phyloP scores from a whole-genome alignment of 1,140 invertebrate genomes.

The Venturia canescens region DNA sequence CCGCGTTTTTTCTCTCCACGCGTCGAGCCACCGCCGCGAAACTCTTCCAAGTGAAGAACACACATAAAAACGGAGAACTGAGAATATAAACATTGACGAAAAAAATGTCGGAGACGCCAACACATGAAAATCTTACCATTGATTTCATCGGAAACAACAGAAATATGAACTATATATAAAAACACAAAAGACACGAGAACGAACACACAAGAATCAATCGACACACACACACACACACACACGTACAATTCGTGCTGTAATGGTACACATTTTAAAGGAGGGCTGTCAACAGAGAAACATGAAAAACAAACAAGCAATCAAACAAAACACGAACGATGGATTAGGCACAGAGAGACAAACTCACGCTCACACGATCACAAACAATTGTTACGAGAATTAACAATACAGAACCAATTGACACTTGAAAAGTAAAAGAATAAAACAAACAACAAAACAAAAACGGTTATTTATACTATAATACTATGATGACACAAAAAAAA shows the following conservation, averaged over 20 bases:
- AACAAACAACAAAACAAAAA: slow-evolving; percentile 45
- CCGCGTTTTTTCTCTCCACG: neutral
- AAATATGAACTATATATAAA: slow-evolving; percentile 37
- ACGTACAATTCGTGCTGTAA: slow-evolving; percentile 44
- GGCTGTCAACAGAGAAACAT: neutral
- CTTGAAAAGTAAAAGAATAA: slow-evolving; percentile 38
- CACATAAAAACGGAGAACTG: slow-evolving; percentile 47
- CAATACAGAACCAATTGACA: slow-evolving; percentile 45
- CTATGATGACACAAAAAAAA: slow-evolving; percentile 46
- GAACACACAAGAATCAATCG: slow-evolving; percentile 45
- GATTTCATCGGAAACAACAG: slow-evolving; percentile 13
- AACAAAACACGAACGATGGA: slow-evolving; percentile 48
- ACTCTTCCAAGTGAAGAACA: slow-evolving; percentile 66
- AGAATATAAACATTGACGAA: neutral
- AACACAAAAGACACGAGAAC: neutral
- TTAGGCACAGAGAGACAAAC: slow-evolving; percentile 43
- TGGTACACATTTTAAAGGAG: slow-evolving; percentile 43
- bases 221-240: slow-evolving; percentile 38
- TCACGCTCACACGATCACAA: slow-evolving; percentile 24
- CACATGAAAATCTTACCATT: neutral
- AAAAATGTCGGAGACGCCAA: slow-evolving; percentile 50
- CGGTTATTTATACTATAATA: slow-evolving; percentile 43
- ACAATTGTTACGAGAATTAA: slow-evolving; percentile 43
- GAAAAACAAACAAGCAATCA: no score
- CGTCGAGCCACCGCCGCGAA: slow-evolving; percentile 49